These are phyloP conservation scores for Smutsia gigantea DNA, from an alignment of 2,797 vertebrate species.

Conservation along the genomic window DNA sequence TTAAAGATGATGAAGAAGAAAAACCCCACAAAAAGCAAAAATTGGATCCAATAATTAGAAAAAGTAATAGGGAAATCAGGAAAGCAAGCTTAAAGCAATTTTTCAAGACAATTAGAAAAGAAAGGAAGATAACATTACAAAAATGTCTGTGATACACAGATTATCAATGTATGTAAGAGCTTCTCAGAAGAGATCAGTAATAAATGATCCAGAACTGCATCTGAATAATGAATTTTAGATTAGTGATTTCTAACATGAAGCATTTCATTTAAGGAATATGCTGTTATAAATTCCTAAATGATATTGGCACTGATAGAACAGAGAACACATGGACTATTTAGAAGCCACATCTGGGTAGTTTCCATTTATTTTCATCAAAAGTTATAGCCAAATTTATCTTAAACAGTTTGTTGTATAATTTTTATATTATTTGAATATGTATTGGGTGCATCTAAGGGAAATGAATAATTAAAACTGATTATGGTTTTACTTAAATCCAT, in stretches of 20 bases:
- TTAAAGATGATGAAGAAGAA: background rate
- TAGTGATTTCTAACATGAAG: conserved; percentile 61
- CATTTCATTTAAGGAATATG: conserved; percentile 1
- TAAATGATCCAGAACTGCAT: conserved; percentile 39
- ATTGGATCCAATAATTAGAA: background rate
- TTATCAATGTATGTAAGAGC: background rate
- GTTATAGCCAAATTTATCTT: conserved; percentile 61
- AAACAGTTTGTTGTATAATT: conserved; percentile 65
- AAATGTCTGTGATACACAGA: conserved; percentile 10
- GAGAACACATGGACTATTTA: conserved; percentile 52
- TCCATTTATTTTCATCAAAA: conserved; percentile 58
- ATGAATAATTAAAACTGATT: conserved; percentile 69
- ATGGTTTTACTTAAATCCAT: background rate
- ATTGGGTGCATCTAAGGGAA: conserved; percentile 12
- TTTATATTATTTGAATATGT: conserved; percentile 65
- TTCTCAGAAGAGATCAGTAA: conserved; percentile 39
- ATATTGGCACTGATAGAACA: background rate
- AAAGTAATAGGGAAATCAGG: background rate
- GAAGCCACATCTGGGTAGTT: conserved; percentile 63
- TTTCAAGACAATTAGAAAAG: conserved; percentile 11
- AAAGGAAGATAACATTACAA: conserved; percentile 1
- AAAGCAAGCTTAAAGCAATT: background rate
- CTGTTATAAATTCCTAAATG: conserved; percentile 56
- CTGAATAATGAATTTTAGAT: conserved; percentile 66
- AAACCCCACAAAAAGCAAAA: background rate